Evolutionary conservation across 2,113 vertebrate genomes (phyloP).

Genomic region (Dasyurus viverrinus): DNA sequence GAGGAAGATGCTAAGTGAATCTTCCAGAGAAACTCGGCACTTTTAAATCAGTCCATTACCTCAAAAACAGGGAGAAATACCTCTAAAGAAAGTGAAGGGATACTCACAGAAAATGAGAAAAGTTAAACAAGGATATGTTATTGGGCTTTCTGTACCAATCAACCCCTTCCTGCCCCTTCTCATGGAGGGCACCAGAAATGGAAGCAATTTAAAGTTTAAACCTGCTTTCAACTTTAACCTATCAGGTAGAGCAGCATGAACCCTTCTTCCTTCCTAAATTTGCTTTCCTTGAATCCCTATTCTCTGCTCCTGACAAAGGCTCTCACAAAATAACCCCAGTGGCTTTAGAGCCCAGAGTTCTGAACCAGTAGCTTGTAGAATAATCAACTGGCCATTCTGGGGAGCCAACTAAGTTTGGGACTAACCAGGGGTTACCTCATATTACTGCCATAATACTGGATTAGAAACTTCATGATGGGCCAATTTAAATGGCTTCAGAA

Average conservation of each 20-base stretch:
- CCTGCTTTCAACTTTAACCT: background rate
- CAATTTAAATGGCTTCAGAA: too few species aligned
- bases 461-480: too few species aligned
- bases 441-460: background rate
- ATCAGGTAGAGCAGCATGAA: background rate
- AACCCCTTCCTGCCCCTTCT: background rate
- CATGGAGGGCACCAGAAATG: background rate
- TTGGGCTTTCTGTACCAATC: background rate
- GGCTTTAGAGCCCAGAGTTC: background rate
- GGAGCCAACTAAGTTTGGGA: background rate
- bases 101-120: background rate
- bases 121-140: background rate
- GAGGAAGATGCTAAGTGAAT: background rate
- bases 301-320: background rate
- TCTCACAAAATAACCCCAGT: background rate
- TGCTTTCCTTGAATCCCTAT: background rate
- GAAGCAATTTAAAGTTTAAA: background rate
- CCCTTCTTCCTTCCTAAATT: background rate
- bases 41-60: background rate
- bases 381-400: background rate
- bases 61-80: background rate
- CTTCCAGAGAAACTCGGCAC: background rate
- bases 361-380: background rate
- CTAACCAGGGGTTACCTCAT: background rate
- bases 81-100: background rate